phyloP scores from a whole-genome alignment of 2,113 vertebrate species.

The Nannobrachium achirus region DNA sequence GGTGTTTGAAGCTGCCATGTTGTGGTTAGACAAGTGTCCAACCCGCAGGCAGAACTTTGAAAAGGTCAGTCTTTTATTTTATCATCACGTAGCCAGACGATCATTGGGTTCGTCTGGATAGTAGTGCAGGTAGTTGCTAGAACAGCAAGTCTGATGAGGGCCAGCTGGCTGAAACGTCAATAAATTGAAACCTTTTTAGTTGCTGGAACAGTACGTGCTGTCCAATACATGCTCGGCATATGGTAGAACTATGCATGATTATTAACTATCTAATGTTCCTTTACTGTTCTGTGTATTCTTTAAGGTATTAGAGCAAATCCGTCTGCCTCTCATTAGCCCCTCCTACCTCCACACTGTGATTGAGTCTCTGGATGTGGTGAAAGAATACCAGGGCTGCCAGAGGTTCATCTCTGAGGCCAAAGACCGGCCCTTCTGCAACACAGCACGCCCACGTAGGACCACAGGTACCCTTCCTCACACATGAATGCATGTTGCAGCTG shows the following conservation, averaged over 20 bases:
- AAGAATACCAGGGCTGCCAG: conserved; percentile 78
- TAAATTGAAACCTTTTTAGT: too few species aligned
- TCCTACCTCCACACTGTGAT: conserved; percentile 84
- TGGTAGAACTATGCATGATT: too few species aligned
- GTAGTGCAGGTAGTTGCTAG: too few species aligned
- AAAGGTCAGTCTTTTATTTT: conserved; percentile 69
- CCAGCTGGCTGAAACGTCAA: too few species aligned
- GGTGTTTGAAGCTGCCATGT: conserved; percentile 79
- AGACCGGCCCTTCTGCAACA: conserved; percentile 78
- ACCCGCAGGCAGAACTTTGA: conserved; percentile 79
- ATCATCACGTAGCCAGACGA: too few species aligned
- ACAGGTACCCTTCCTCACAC: conserved; percentile 64
- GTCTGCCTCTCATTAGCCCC: conserved; percentile 81
- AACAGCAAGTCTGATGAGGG: too few species aligned
- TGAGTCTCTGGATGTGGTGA: conserved; percentile 79
- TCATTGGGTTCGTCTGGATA: too few species aligned
- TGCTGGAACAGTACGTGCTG: too few species aligned
- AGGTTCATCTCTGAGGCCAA: conserved; percentile 84
- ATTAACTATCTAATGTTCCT: neutral
- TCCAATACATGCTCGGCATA: too few species aligned
- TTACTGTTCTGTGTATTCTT: too few species aligned
- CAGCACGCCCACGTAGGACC: conserved; percentile 77
- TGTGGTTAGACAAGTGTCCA: conserved; percentile 79
- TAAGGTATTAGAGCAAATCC: conserved; percentile 81
- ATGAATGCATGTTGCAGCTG: too few species aligned